phyloP scores from a whole-genome alignment of 2,113 vertebrate species.

The Elephantulus edwardii region DNA sequence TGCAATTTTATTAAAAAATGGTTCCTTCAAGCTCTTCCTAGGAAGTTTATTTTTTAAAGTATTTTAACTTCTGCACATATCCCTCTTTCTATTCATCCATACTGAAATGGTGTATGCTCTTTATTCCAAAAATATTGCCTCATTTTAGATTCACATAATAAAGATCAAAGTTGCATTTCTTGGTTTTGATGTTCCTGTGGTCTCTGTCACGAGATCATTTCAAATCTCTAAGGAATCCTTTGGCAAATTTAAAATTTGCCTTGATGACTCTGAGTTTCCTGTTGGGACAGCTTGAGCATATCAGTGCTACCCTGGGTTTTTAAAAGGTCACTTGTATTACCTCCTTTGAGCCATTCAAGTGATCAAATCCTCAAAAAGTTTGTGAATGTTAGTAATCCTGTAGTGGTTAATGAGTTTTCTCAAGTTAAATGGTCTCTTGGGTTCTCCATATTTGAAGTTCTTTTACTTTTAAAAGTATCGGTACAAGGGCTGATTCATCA shows the following conservation, averaged over 20 bases:
- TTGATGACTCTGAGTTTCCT: constrained; percentile 75
- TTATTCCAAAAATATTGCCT: background rate
- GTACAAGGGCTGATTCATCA: background rate
- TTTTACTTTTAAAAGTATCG: background rate
- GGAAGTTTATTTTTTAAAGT: background rate
- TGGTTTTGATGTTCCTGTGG: constrained; percentile 57
- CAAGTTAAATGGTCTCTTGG: background rate
- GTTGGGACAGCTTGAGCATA: constrained; percentile 78
- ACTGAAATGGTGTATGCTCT: background rate
- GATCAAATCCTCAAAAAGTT: constrained; percentile 76
- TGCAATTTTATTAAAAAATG: background rate
- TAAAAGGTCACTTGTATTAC: constrained; percentile 57
- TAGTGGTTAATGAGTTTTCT: background rate
- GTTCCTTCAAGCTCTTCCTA: background rate
- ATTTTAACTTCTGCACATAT: constrained; percentile 20
- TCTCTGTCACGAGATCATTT: constrained; percentile 79
- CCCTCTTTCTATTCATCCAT: background rate
- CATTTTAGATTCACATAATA: background rate
- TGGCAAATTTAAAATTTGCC: constrained; percentile 76
- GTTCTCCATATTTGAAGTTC: background rate
- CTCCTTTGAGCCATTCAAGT: constrained; percentile 76
- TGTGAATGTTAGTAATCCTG: constrained; percentile 82
- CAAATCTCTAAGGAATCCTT: constrained; percentile 66
- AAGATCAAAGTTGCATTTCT: constrained; percentile 11
- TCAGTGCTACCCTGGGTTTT: constrained; percentile 78